phyloP scores from a whole-genome alignment of 2,113 vertebrate species.

The Melospiza georgiana region DNA sequence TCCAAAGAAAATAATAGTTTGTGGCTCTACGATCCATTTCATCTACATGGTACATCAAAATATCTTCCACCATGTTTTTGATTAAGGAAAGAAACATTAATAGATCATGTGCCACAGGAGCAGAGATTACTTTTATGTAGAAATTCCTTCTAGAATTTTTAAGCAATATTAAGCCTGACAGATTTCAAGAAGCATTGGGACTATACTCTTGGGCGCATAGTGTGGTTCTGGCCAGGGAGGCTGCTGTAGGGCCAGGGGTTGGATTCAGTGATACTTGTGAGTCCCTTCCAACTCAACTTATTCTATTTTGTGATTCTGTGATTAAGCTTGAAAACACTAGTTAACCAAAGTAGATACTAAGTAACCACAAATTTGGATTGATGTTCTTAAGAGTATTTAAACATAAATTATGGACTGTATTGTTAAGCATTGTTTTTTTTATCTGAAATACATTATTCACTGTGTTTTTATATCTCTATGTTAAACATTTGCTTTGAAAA shows the following conservation, averaged over 20 bases:
- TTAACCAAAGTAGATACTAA: not conserved
- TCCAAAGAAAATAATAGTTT: not conserved
- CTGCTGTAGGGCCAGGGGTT: not conserved
- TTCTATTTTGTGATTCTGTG: not conserved
- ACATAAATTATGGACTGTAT: not conserved
- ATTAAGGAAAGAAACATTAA: not conserved
- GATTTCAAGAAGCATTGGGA: not conserved
- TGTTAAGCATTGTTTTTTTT: not conserved
- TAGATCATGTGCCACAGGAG: not conserved
- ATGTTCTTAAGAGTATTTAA: not conserved
- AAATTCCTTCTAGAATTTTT: not conserved
- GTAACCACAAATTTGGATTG: not conserved
- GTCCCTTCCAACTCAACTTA: not conserved
- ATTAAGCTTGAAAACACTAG: not conserved
- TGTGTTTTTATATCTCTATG: not conserved
- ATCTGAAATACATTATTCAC: not conserved
- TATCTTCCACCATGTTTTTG: not conserved
- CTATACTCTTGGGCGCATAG: not conserved
- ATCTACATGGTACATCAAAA: not conserved
- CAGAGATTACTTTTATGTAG: not conserved
- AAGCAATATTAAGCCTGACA: not conserved
- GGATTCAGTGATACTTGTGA: not conserved
- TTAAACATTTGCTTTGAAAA: not conserved
- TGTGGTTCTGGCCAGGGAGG: not conserved
- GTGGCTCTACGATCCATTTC: not conserved